Base-by-base conservation (phyloP, 2,797 vertebrate genomes). In the Betta splendens region DNA sequence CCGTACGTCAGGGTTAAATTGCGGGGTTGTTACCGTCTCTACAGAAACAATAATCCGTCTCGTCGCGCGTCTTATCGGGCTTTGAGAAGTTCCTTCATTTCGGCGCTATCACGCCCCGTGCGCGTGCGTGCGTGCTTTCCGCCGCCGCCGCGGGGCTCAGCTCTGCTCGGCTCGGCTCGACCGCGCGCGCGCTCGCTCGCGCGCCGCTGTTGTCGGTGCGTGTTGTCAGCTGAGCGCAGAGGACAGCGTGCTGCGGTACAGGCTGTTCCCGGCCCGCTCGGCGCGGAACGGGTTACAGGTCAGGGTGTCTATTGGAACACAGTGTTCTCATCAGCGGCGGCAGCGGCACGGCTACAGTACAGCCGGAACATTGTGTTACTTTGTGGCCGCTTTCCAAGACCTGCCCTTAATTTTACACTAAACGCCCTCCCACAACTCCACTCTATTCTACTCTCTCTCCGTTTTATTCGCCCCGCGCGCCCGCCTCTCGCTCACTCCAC, bases 281-380 rank as follows among this genome's bases (percentile, higher is more conserved):
- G 91, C 92, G 86, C 88, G 82, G 84, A 92, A 93, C 84, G 91
- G 91, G 92, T 93, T 93, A 93, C 91, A 91, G 92, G 92, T 93
- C 92, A 92, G 89, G 81, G 88, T 91, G 92, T 91, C 89, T 93
- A 71, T 87, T 90, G 90, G 92, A 92, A 93, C 92, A 93, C 91
- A 81, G 91, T 93, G 92, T 93, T 92, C 92, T 93, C 90, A 87
- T 92, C 90, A 89, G 89, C 85, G 81, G 92, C 89, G 85, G 91
- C 88, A 83, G 89, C 88, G 83, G 88, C 69, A 89, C 79, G 86
- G 91, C 91, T 88, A 92, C 91, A 92, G 92, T 91, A 92, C 91
- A 92, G 92, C 92, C 91, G 89, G 92, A 92, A 93, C 92, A 93
- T 93, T 93, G 92, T 93, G 92, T 93, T 93, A 93, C 92, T 92